Conservation (phyloP, 2,888 invertebrate genomes). For the Ophion obscuratus region DNA sequence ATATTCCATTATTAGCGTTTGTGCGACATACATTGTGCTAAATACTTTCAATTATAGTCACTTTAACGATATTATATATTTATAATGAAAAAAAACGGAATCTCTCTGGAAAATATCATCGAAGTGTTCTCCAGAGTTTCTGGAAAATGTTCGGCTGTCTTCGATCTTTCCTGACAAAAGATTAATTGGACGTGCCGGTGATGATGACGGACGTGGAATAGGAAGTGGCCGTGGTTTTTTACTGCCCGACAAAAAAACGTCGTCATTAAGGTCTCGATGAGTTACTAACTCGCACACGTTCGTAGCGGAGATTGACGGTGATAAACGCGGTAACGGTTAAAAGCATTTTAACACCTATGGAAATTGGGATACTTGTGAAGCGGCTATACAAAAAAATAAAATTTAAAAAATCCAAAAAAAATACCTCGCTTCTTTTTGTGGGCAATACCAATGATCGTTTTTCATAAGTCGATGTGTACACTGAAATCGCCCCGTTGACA, state of each 20-base stretch:
- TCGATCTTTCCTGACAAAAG: neutral
- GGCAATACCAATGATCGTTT: slow-evolving; percentile 1
- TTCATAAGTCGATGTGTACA: neutral
- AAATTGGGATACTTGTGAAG: slow-evolving; percentile 17
- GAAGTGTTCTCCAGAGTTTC: neutral
- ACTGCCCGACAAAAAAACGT: neutral
- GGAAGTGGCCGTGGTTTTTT: neutral
- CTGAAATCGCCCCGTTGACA: slow-evolving; percentile 8
- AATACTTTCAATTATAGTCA: too few relatives aligned
- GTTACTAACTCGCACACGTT: neutral
- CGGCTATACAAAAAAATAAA: neutral
- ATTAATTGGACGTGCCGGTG: neutral
- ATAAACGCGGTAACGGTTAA: slow-evolving; percentile 24
- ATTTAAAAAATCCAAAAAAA: too few relatives aligned
- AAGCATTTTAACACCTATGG: slow-evolving; percentile 32
- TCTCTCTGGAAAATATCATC: neutral
- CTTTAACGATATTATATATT: too few relatives aligned
- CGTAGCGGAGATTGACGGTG: slow-evolving; percentile 1
- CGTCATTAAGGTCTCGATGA: slow-evolving; percentile 24
- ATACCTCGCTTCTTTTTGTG: slow-evolving; percentile 10
- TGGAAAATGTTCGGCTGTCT: neutral
- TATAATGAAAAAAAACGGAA: neutral
- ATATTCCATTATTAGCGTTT: too few relatives aligned
- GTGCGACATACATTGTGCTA: too few relatives aligned
- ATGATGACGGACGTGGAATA: neutral